Conservation (phyloP, 2,888 invertebrate genomes). For the Mesopsocus fuscifrons region DNA sequence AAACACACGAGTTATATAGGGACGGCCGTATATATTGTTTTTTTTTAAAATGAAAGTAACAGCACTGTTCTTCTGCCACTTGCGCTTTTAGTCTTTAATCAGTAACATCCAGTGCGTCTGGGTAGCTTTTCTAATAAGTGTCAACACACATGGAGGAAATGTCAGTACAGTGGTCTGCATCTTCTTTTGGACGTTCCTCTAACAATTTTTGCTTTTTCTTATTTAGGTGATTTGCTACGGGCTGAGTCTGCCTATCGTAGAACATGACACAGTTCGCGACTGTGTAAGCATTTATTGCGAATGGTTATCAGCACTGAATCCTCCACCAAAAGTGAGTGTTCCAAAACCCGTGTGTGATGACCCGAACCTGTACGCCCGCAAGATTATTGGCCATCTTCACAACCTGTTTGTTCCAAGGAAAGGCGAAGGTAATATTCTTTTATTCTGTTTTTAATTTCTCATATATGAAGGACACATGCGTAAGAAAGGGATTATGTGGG, state of each 20-base stretch:
- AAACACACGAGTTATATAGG: too few relatives aligned
- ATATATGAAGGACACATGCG: too few relatives aligned
- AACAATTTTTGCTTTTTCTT: neutral
- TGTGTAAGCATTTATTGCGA: slow-evolving; percentile 95
- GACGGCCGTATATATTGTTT: too few relatives aligned
- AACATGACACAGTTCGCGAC: slow-evolving; percentile 87
- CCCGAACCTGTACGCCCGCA: slow-evolving; percentile 75
- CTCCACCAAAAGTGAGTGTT: slow-evolving; percentile 67
- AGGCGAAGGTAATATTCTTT: slow-evolving; percentile 68
- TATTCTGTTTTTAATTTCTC: slow-evolving; percentile 11
- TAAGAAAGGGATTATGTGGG: too few relatives aligned
- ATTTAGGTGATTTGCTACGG: slow-evolving; percentile 67
- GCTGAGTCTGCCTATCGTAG: slow-evolving; percentile 68
- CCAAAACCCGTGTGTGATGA: slow-evolving; percentile 77
- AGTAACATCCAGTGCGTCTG: too few relatives aligned
- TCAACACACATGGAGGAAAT: too few relatives aligned
- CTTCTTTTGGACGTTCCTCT: too few relatives aligned
- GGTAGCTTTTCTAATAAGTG: too few relatives aligned
- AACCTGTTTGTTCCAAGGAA: slow-evolving; percentile 86
- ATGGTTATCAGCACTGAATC: slow-evolving; percentile 79
- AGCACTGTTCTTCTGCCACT: too few relatives aligned
- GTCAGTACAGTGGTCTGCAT: too few relatives aligned
- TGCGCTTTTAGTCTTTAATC: too few relatives aligned
- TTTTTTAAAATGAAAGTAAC: too few relatives aligned
- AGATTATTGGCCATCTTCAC: slow-evolving; percentile 81